A percentile compares a stretch with the other conserved stretches of the same genome.
Evolutionary conservation across 64 coral and sea anemone species (phyloP).

Genomic region (Montipora capricornis): DNA sequence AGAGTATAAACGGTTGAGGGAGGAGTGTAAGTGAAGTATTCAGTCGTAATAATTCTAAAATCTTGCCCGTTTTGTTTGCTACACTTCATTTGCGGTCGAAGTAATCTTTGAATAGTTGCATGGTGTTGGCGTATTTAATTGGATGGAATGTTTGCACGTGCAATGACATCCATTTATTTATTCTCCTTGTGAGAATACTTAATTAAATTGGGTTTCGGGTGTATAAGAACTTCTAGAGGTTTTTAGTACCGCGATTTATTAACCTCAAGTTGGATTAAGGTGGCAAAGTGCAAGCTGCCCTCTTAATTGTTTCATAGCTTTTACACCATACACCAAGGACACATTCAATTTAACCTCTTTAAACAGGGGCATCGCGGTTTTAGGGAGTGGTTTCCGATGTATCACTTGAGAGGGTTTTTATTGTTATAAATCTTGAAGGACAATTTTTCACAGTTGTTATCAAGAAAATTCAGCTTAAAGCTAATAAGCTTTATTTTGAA

Average conservation of each 20-base stretch:
- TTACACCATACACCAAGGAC: conserved; percentile 1
- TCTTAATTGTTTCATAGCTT: neutral
- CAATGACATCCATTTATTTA: neutral
- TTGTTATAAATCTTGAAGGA: neutral
- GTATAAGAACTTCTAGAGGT: neutral
- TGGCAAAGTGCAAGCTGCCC: neutral
- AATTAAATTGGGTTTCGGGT: neutral
- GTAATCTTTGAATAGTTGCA: neutral
- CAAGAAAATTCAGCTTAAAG: neutral
- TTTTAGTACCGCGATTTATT: neutral
- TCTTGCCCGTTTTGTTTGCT: neutral
- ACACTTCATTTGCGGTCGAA: neutral
- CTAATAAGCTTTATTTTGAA: neutral
- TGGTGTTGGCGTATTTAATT: neutral
- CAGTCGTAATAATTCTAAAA: neutral
- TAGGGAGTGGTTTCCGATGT: neutral
- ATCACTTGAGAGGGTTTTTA: neutral
- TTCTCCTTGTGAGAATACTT: neutral
- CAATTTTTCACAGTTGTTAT: neutral
- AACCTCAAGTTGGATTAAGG: neutral
- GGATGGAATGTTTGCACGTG: neutral
- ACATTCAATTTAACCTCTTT: conserved; percentile 10
- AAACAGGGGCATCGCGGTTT: neutral
- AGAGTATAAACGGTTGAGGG: too few species aligned
- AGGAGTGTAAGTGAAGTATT: neutral